A percentile compares a stretch with the other conserved stretches of the same genome.
Conservation (phyloP, 2,888 invertebrate genomes). For the Latrodectus hesperus region DNA sequence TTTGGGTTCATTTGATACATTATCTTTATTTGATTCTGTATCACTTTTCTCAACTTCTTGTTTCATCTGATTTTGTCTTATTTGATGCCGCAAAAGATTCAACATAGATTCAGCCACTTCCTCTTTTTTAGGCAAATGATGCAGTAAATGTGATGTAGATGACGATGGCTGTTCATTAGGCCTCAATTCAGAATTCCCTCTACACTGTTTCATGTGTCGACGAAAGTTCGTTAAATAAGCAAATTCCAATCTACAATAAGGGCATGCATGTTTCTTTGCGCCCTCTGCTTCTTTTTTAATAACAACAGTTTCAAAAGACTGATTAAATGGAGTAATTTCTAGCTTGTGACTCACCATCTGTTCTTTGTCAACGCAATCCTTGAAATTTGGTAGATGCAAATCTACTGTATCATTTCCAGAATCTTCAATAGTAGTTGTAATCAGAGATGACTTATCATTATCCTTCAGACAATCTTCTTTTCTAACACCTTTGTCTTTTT, state of each 20-base stretch:
- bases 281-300: constrained; percentile 35
- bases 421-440: too few relatives aligned
- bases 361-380: too few relatives aligned
- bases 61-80: constrained; percentile 60
- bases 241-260: constrained; percentile 68
- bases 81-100: constrained; percentile 64
- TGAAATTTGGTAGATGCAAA: too few relatives aligned
- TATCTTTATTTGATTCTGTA: neutral
- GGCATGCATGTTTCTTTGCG: constrained; percentile 52
- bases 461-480: too few relatives aligned
- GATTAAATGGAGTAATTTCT: too few relatives aligned
- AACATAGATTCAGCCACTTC: constrained; percentile 68
- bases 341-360: too few relatives aligned
- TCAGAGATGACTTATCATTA: too few relatives aligned
- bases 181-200: neutral
- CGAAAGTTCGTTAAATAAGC: constrained; percentile 70
- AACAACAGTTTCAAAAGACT: neutral
- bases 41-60: constrained; percentile 45
- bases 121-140: constrained; percentile 58
- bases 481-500: too few relatives aligned
- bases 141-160: constrained; percentile 27
- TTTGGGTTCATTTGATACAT: neutral
- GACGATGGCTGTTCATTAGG: constrained; percentile 10
- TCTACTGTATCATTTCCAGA: too few relatives aligned
- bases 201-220: constrained; percentile 55